phyloP scores from a whole-genome alignment of 2,113 vertebrate species.

The Macheiramphus alcinus region DNA sequence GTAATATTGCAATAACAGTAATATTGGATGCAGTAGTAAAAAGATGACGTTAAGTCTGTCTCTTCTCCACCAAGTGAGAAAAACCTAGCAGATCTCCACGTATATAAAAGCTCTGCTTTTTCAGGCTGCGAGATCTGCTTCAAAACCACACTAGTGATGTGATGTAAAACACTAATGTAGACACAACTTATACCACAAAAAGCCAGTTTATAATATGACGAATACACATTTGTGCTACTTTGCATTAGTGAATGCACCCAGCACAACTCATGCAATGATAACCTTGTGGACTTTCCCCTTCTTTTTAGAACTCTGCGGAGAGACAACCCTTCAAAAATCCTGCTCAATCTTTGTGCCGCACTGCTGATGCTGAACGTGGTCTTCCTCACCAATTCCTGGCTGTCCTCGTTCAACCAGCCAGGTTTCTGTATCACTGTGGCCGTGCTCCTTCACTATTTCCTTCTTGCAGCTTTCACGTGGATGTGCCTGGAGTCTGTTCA shows the following conservation, averaged over 20 bases:
- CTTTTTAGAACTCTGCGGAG: slow-evolving; percentile 77
- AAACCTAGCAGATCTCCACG: not conserved
- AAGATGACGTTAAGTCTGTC: not conserved
- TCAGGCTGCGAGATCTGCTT: not conserved
- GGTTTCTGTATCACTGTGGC: slow-evolving; percentile 78
- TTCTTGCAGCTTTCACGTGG: slow-evolving; percentile 87
- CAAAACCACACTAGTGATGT: not conserved
- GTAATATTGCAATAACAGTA: not conserved
- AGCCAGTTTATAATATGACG: not conserved
- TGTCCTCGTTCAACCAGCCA: slow-evolving; percentile 72
- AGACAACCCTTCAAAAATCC: slow-evolving; percentile 88
- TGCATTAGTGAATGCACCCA: not conserved
- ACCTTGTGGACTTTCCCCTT: not conserved
- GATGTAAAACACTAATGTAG: not conserved
- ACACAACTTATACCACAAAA: not conserved
- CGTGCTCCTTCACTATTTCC: slow-evolving; percentile 80
- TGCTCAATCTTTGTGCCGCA: slow-evolving; percentile 81
- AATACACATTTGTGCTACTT: not conserved
- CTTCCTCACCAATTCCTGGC: slow-evolving; percentile 84
- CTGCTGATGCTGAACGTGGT: slow-evolving; percentile 81
- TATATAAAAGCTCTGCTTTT: not conserved
- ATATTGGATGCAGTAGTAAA: not conserved
- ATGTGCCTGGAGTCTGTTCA: slow-evolving; percentile 88
- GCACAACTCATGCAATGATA: not conserved
- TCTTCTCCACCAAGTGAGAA: not conserved